Conservation (phyloP, 2,113 vertebrate genomes). For the Pleuronectes platessa region DNA sequence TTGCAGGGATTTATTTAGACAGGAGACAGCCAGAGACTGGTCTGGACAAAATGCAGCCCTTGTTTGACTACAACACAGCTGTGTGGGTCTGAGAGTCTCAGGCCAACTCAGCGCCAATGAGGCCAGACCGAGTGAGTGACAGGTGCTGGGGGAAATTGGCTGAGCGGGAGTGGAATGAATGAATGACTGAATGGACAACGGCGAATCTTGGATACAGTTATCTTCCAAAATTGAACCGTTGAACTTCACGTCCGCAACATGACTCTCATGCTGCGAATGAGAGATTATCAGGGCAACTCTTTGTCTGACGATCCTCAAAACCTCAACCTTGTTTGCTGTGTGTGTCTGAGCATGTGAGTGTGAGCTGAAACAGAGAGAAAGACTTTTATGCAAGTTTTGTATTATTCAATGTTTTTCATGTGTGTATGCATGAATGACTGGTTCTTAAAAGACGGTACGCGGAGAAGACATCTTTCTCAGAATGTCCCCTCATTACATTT, state of each 20-base stretch:
- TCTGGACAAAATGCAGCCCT: slow-evolving; percentile 76
- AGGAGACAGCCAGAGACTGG: slow-evolving; percentile 71
- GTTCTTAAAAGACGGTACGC: slow-evolving; percentile 55
- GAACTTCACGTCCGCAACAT: slow-evolving; percentile 43
- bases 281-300: slow-evolving; percentile 59
- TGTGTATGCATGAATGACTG: slow-evolving; percentile 37
- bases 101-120: slow-evolving; percentile 31
- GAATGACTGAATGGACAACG: slow-evolving; percentile 2
- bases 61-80: slow-evolving; percentile 95
- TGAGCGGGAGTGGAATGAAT: slow-evolving; percentile 18
- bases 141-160: slow-evolving; percentile 57
- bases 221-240: slow-evolving; percentile 50
- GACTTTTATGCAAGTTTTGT: slow-evolving; percentile 53
- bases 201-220: slow-evolving; percentile 32
- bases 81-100: slow-evolving; percentile 91
- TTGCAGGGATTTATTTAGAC: slow-evolving; percentile 73
- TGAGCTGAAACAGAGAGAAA: slow-evolving; percentile 7
- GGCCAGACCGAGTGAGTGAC: slow-evolving; percentile 56
- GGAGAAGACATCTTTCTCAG: slow-evolving; percentile 42
- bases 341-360: slow-evolving; percentile 14
- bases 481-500: slow-evolving; percentile 47
- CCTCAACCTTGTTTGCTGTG: slow-evolving; percentile 29
- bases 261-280: slow-evolving; percentile 27
- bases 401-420: slow-evolving; percentile 18
- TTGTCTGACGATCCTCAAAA: slow-evolving; percentile 71